Evolutionary conservation across 2,113 vertebrate genomes (phyloP).

Genomic region (Burhinus bistriatus): DNA sequence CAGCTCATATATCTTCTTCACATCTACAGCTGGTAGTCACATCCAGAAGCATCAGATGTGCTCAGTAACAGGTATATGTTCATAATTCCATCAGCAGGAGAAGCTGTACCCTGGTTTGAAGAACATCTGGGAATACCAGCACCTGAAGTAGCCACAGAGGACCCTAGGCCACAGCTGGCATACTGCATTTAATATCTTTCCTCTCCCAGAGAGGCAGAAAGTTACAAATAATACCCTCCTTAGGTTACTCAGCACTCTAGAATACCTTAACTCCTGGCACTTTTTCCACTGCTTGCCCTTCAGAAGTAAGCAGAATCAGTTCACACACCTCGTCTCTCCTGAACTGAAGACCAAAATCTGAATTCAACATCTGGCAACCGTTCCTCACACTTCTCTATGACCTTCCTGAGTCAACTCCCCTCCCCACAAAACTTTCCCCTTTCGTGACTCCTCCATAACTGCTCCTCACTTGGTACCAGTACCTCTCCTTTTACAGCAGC

Average conservation of each 20-base stretch:
- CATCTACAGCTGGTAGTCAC: not conserved
- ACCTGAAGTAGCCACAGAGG: not conserved
- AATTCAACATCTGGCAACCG: not conserved
- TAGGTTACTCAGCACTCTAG: not conserved
- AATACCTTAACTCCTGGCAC: not conserved
- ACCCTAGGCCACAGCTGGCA: not conserved
- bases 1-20: not conserved
- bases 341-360: not conserved
- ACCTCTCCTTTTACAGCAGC: not conserved
- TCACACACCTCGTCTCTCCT: not conserved
- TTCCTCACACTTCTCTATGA: not conserved
- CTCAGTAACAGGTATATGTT: not conserved
- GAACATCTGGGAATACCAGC: not conserved
- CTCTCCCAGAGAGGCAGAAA: not conserved
- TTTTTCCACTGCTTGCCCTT: not conserved
- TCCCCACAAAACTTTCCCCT: rapidly evolving
- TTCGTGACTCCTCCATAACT: not conserved
- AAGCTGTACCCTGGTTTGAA: not conserved
- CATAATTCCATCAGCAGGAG: not conserved
- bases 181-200: not conserved
- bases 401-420: not conserved
- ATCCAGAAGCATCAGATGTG: not conserved
- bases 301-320: not conserved
- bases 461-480: not conserved
- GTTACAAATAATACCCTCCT: not conserved